A percentile compares a stretch with the other conserved stretches of the same genome.
phyloP scores from a whole-genome alignment of 1,140 invertebrate genomes.

The Ceratosolen fusciceps region DNA sequence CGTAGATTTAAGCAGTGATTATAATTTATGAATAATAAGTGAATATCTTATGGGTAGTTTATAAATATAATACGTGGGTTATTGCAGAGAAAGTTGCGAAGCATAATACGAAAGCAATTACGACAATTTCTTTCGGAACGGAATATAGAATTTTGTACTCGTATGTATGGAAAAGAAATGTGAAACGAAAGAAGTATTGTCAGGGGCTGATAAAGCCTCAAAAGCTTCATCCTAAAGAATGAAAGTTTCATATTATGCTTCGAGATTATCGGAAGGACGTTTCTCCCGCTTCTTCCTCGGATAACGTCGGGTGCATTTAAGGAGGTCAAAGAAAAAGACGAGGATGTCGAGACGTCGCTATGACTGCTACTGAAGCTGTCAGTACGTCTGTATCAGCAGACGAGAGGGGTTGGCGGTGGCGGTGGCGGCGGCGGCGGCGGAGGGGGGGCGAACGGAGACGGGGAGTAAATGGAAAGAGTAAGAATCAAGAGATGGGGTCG shows the following conservation, averaged over 20 bases:
- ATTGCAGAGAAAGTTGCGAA: neutral
- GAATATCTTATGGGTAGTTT: neutral
- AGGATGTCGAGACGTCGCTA: neutral
- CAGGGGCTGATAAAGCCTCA: constrained; percentile 34
- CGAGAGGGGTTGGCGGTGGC: no score
- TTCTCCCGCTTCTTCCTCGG: neutral
- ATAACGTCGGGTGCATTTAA: constrained; percentile 35
- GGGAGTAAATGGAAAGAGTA: neutral
- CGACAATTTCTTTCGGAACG: neutral
- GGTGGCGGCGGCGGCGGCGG: neutral
- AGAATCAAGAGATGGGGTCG: neutral
- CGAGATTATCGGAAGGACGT: constrained; percentile 20
- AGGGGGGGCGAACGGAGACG: neutral
- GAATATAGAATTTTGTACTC: constrained; percentile 24
- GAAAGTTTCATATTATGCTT: constrained; percentile 43
- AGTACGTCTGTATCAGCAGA: neutral
- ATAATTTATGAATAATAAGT: no score
- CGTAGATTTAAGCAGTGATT: no score
- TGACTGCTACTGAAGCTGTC: neutral
- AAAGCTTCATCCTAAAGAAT: constrained; percentile 36
- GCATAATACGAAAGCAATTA: constrained; percentile 4
- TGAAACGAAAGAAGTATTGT: constrained; percentile 6
- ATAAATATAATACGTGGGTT: neutral
- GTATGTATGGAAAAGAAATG: neutral
- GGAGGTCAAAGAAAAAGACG: constrained; percentile 24